These are phyloP conservation scores for Microtus ochrogaster DNA, from an alignment of 2,113 vertebrate species.

Conservation along the genomic window DNA sequence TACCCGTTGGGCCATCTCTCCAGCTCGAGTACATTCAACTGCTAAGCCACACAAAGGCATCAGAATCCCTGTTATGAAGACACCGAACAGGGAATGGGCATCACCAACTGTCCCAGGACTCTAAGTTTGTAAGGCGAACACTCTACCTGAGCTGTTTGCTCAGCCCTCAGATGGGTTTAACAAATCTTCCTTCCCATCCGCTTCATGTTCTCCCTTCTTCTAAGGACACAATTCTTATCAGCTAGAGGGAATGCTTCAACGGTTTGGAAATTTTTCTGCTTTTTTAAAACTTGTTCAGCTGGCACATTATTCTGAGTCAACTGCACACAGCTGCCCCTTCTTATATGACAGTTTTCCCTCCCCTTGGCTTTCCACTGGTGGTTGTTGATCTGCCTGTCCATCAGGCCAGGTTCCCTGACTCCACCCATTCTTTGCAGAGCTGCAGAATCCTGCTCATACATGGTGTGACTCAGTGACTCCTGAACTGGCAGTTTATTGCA, in stretches of 20 bases:
- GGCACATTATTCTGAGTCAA: not conserved
- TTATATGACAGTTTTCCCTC: not conserved
- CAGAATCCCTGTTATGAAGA: not conserved
- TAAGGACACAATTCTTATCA: not conserved
- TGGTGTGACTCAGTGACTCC: not conserved
- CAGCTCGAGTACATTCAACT: not conserved
- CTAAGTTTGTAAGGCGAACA: not conserved
- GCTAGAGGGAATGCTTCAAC: not conserved
- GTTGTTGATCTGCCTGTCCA: not conserved
- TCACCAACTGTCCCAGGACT: not conserved
- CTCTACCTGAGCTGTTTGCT: too few species aligned
- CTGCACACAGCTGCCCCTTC: not conserved
- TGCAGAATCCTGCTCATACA: not conserved
- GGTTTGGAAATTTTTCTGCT: not conserved
- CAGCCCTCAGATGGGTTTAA: not conserved
- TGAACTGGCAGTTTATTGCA: not conserved
- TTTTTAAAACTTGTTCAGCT: not conserved
- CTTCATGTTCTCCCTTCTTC: not conserved
- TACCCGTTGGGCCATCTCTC: not conserved
- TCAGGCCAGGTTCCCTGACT: not conserved
- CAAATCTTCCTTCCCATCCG: too few species aligned
- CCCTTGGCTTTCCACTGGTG: not conserved
- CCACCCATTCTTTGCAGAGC: not conserved
- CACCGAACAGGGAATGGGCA: not conserved
- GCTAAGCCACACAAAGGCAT: not conserved